Evolutionary conservation across 2,888 invertebrate genomes (phyloP), one percentile per base, ranked within the genome.

Genomic region (Torymus tubicola): DNA sequence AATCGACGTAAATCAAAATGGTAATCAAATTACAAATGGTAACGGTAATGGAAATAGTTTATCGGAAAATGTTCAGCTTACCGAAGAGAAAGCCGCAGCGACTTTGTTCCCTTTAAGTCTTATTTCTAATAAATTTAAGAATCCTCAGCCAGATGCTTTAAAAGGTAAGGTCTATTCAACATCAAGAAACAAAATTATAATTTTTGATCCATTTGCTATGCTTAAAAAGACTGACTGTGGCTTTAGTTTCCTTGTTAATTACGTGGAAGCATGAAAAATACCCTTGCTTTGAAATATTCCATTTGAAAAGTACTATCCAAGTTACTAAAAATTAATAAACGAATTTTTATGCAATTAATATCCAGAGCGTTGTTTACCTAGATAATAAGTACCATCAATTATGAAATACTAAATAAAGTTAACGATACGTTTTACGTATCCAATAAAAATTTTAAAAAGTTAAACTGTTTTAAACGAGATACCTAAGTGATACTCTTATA

Each of bases 41-140:
- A 81, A 55, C 60, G 60, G 12, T 52, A 31, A 65, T 31, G 61
- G 18, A 24, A 77, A 72, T 61, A 61, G 58, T 5, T 67, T 63
- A 14, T 12, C 70, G 11, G 64, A 81, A 21, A 81, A 76, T 14
- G 63, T 81, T 13, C 85, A 87, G 75, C 68, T 86, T 12, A 85
- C 83, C 5, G 87, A 88, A 77, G 90, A 89, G 69, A 89, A 88
- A 57, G 88, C 87, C 3, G 90, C 89, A 5, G 90, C 90, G 0
- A 88, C 79, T 78, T 85, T 89, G 78, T 90, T 90, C 81, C 90
- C 90, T 52, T 81, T 90, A 13, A 89, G 85, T 85, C 82, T 90
- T 10, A 86, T 91, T 50, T 87, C 90, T 16, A 85, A 82, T 52
- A 88, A 80, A 85, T 90, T 90, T 65, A 90, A 88, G 81, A 82